phyloP scores from a whole-genome alignment of 2,888 invertebrate genomes.

The Hydrotaea cyrtoneurina region DNA sequence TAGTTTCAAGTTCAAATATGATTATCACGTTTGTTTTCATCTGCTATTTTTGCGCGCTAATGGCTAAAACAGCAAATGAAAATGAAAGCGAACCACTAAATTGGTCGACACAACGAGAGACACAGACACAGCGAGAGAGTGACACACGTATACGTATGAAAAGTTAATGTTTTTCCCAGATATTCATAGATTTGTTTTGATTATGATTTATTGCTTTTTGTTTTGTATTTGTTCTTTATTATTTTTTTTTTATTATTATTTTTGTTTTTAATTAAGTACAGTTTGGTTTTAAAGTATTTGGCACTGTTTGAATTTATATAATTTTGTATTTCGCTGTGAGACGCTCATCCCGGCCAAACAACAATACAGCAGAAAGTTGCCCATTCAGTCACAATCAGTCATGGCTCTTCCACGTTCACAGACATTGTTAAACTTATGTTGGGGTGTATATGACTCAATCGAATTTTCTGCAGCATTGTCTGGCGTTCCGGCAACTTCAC shows the following conservation, averaged over 20 bases:
- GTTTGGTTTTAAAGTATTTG: slow-evolving; percentile 69
- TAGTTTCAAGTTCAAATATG: slow-evolving; percentile 66
- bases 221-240: too few relatives aligned
- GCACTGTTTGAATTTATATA: slow-evolving; percentile 59
- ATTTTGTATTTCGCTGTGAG: not conserved
- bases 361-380: not conserved
- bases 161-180: not conserved
- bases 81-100: not conserved
- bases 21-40: slow-evolving; percentile 59
- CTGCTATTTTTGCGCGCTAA: slow-evolving; percentile 12
- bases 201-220: slow-evolving; percentile 45
- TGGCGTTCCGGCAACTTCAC: not conserved
- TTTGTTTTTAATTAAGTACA: slow-evolving; percentile 63
- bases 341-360: not conserved
- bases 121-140: too few relatives aligned
- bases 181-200: slow-evolving; percentile 33
- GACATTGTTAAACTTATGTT: not conserved
- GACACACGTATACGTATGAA: too few relatives aligned
- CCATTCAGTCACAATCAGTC: not conserved
- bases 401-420: slow-evolving; percentile 1
- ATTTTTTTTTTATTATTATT: slow-evolving; percentile 18
- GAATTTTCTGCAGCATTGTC: slow-evolving; percentile 33
- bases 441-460: slow-evolving; percentile 27
- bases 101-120: not conserved
- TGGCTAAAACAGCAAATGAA: slow-evolving; percentile 21